Evolutionary conservation across 2,888 invertebrate genomes (phyloP).

Genomic region (Sialis fuliginosa): DNA sequence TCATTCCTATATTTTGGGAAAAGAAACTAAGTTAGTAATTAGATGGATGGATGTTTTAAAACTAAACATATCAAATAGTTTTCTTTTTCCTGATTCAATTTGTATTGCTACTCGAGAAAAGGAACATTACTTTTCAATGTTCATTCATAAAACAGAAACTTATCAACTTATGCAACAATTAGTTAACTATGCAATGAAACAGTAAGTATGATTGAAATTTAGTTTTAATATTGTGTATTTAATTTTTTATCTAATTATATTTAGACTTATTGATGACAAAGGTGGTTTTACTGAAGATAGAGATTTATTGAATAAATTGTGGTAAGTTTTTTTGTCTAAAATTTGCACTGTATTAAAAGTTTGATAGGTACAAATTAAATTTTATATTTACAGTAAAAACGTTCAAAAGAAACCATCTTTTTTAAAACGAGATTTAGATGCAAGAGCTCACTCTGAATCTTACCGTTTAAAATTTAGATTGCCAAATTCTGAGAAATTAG

Average conservation of each 20-base stretch:
- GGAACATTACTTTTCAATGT: slow-evolving; percentile 81
- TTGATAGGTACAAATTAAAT: not conserved
- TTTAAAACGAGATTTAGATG: slow-evolving; percentile 87
- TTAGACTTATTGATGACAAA: slow-evolving; percentile 79
- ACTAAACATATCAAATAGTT: slow-evolving; percentile 56
- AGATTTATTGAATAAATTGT: slow-evolving; percentile 63
- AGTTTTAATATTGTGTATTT: slow-evolving; percentile 4
- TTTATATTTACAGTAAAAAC: slow-evolving; percentile 42
- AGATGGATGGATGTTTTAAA: slow-evolving; percentile 82
- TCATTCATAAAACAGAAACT: slow-evolving; percentile 76
- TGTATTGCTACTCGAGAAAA: slow-evolving; percentile 71
- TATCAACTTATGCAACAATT: slow-evolving; percentile 86
- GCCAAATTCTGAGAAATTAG: slow-evolving; percentile 79
- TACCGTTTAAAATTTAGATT: slow-evolving; percentile 73
- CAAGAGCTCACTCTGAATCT: slow-evolving; percentile 81
- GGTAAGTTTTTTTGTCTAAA: slow-evolving; percentile 24
- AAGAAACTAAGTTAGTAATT: slow-evolving; percentile 72
- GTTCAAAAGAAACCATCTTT: slow-evolving; percentile 81
- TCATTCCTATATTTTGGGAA: slow-evolving; percentile 85
- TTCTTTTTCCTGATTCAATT: slow-evolving; percentile 72
- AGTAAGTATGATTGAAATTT: slow-evolving; percentile 22
- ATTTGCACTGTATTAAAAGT: not conserved
- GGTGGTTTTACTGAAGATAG: slow-evolving; percentile 79
- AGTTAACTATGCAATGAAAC: slow-evolving; percentile 92
- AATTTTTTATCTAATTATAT: slow-evolving; percentile 17